Conservation (phyloP, 2,797 vertebrate genomes). For the Carcharodon carcharias region DNA sequence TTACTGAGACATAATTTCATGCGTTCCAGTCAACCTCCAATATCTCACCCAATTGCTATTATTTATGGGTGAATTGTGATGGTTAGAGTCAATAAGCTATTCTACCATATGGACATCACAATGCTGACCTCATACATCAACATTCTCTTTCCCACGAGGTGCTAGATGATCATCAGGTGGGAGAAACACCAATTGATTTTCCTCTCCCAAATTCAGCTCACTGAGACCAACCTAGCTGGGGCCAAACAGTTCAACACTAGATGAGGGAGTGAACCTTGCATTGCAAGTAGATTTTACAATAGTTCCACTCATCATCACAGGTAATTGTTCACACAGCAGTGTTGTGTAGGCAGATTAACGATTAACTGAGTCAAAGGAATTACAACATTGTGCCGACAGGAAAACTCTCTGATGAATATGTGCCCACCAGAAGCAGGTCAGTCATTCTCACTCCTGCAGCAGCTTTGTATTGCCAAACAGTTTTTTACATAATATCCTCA, state of each 20-base stretch:
- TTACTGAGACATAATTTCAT: background rate
- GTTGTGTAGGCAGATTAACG: background rate
- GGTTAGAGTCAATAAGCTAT: background rate
- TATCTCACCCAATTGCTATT: background rate
- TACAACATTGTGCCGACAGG: background rate
- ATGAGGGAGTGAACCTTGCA: background rate
- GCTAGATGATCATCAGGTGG: background rate
- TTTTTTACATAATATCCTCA: background rate
- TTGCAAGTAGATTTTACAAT: background rate
- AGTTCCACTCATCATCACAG: background rate
- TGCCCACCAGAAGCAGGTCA: background rate
- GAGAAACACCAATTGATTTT: background rate
- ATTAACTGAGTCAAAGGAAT: background rate
- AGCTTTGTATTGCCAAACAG: background rate
- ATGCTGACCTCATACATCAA: background rate
- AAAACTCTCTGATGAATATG: background rate
- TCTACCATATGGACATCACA: background rate
- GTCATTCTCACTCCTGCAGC: background rate
- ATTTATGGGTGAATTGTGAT: background rate
- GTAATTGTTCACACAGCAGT: background rate
- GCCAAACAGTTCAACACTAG: background rate
- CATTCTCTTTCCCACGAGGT: background rate
- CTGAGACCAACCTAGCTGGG: background rate
- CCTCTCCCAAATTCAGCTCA: background rate
- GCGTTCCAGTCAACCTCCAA: background rate